phyloP scores from a whole-genome alignment of 2,888 invertebrate genomes.

The Campoletis raptor region DNA sequence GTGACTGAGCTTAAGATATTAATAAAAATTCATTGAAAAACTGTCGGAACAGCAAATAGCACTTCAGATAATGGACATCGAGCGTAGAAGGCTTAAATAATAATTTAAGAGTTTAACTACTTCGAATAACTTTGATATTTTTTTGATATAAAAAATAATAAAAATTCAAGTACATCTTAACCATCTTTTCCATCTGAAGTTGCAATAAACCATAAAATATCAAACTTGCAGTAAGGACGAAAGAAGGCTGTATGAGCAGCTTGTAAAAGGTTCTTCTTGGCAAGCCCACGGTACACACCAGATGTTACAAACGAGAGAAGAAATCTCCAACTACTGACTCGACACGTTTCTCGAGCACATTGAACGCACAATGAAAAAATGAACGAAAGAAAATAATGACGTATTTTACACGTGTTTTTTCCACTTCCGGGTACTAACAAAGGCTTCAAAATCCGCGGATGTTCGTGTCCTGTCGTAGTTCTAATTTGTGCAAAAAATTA shows the following conservation, averaged over 20 bases:
- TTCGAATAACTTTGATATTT: not conserved
- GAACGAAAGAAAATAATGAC: constrained; percentile 49
- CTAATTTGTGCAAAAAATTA: constrained; percentile 49
- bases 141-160: not conserved
- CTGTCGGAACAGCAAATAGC: not conserved
- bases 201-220: constrained; percentile 77
- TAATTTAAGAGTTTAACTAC: not conserved
- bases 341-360: constrained; percentile 77
- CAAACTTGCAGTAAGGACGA: constrained; percentile 55
- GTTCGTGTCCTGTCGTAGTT: constrained; percentile 21
- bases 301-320: constrained; percentile 77
- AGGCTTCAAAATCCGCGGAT: constrained; percentile 50
- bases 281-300: constrained; percentile 69
- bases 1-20: not conserved
- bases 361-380: constrained; percentile 60
- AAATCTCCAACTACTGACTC: constrained; percentile 78
- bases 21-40: not conserved
- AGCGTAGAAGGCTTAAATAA: not conserved
- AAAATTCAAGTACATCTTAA: constrained; percentile 56
- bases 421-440: constrained; percentile 77
- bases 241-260: constrained; percentile 56
- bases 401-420: constrained; percentile 72
- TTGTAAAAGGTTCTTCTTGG: constrained; percentile 63
- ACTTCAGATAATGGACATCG: not conserved
- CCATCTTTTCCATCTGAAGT: constrained; percentile 66